phyloP scores from a whole-genome alignment of 2,888 invertebrate genomes.

The Acleris cristana region DNA sequence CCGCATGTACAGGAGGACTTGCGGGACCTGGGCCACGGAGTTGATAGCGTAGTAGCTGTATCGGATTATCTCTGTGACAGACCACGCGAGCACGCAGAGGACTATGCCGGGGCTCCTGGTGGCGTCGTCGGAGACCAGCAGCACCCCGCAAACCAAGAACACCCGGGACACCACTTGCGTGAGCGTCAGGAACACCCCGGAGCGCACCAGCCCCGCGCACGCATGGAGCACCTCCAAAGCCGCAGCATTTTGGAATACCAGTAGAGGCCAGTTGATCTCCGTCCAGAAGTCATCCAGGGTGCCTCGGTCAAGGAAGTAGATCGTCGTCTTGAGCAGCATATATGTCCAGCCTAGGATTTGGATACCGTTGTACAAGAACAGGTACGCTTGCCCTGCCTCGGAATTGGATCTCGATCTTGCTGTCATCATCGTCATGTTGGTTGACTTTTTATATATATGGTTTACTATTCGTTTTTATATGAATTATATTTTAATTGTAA shows the following conservation, averaged over 20 bases:
- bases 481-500: background rate
- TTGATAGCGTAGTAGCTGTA: conserved; percentile 92
- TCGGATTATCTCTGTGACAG: conserved; percentile 93
- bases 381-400: conserved; percentile 19
- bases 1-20: conserved; percentile 10
- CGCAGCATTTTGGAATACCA: conserved; percentile 93
- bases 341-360: conserved; percentile 83
- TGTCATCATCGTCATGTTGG: conserved; percentile 3
- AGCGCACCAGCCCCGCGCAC: conserved; percentile 87
- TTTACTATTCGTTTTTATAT: too few species aligned
- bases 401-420: conserved; percentile 9
- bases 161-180: conserved; percentile 92
- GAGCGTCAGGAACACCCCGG: conserved; percentile 89
- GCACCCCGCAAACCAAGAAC: conserved; percentile 90
- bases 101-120: conserved; percentile 88
- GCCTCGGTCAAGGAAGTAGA: conserved; percentile 68
- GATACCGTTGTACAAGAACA: conserved; percentile 73
- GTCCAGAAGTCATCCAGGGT: conserved; percentile 84
- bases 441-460: background rate
- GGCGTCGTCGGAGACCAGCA: conserved; percentile 87
- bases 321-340: conserved; percentile 82
- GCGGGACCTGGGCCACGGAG: conserved; percentile 1
- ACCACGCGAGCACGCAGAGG: conserved; percentile 91
- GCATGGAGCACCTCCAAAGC: conserved; percentile 91
- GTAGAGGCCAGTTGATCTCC: conserved; percentile 84